These are phyloP conservation scores for Plumapathes pennacea DNA, from an alignment of 92 coral and sea anemone genomes.

Conservation along the genomic window DNA sequence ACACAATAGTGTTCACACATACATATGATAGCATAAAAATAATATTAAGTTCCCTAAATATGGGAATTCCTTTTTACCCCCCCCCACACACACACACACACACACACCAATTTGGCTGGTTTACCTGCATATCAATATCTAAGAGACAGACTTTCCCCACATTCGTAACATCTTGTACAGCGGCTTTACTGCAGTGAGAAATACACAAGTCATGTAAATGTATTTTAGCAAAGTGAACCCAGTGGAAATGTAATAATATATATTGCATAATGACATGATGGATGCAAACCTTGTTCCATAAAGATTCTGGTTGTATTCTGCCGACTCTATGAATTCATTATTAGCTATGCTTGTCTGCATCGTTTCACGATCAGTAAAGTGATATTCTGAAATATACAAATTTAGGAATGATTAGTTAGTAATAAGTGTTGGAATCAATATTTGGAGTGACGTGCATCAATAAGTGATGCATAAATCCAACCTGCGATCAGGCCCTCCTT, in stretches of 20 bases:
- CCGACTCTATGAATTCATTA: conserved; percentile 88
- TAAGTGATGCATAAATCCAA: too few relatives aligned
- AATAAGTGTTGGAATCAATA: background rate
- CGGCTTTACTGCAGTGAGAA: conserved; percentile 61
- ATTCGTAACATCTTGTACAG: conserved; percentile 78
- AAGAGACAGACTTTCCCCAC: conserved; percentile 85
- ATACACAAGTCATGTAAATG: background rate
- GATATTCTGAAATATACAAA: conserved; percentile 54
- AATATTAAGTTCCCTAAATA: background rate
- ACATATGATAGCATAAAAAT: background rate
- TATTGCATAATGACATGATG: too few relatives aligned
- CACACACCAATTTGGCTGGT: background rate
- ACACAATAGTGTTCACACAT: background rate
- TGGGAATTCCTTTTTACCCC: too few relatives aligned
- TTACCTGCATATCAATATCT: conserved; percentile 96
- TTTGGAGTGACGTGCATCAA: background rate
- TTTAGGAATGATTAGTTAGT: background rate
- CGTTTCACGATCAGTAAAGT: conserved; percentile 66
- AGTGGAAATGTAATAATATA: too few relatives aligned
- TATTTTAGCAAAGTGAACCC: background rate
- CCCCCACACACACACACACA: too few relatives aligned
- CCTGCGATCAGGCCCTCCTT: too few relatives aligned
- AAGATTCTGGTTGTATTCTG: conserved; percentile 81
- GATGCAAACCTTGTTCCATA: conserved; percentile 96
- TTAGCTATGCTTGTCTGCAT: conserved; percentile 71